Conservation (phyloP, 2,888 invertebrate genomes). For the Xiphydria camelus region DNA sequence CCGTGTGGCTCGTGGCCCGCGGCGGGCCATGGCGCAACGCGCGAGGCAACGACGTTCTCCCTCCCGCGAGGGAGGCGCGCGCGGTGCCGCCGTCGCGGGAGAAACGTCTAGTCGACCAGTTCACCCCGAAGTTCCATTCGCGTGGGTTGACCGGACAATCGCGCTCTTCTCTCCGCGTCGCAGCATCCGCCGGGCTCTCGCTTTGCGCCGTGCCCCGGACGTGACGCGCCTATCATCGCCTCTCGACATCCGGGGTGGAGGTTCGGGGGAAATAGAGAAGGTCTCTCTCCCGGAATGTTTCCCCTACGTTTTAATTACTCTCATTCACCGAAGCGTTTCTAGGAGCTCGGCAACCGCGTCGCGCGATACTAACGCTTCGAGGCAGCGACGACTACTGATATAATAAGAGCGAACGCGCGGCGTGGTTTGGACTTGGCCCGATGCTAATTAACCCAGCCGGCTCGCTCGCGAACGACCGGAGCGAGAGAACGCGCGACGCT, state of each 20-base stretch:
- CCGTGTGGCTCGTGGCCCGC: constrained; percentile 5
- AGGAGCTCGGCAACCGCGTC: not conserved
- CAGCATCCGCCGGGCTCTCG: too few relatives aligned
- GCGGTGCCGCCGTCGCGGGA: not conserved
- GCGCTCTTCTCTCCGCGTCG: too few relatives aligned
- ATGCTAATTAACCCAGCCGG: constrained; percentile 27
- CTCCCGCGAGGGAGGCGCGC: constrained; percentile 1
- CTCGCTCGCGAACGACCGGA: too few relatives aligned
- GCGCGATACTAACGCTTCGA: too few relatives aligned
- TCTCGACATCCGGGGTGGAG: too few relatives aligned
- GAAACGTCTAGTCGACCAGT: constrained; percentile 1
- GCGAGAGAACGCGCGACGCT: too few relatives aligned
- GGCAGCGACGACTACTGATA: too few relatives aligned
- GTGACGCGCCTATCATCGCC: too few relatives aligned
- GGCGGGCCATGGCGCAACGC: constrained; percentile 11
- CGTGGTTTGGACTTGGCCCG: constrained; percentile 18
- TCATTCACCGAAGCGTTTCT: not conserved
- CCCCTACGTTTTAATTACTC: constrained; percentile 1
- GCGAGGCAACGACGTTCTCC: constrained; percentile 1
- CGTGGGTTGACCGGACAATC: constrained; percentile 2
- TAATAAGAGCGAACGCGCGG: too few relatives aligned
- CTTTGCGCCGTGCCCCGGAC: too few relatives aligned
- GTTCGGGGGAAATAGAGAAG: not conserved
- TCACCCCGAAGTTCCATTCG: constrained; percentile 5
- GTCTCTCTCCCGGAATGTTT: constrained; percentile 2